Base-by-base conservation (phyloP, 2,113 vertebrate genomes). In the Centropus unirufus region DNA sequence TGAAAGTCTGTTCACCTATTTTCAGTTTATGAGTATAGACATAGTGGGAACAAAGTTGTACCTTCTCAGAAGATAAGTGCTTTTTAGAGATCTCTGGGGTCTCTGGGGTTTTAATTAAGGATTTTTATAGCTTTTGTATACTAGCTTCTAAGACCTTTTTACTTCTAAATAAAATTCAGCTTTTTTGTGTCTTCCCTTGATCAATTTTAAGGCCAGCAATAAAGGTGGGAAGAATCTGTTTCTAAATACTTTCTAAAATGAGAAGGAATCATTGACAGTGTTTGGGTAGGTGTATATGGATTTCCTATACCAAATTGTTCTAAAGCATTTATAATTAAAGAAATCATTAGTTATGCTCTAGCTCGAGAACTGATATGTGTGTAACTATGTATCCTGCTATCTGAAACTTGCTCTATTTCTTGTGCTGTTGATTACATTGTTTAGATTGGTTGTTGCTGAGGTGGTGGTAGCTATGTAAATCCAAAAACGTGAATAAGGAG, bases 81-180 rank as follows among this genome's bases (percentile, higher is more conserved):
- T 81, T 94, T 96, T 93, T 93, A 73, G 87, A 95, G 66, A 76
- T 91, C 62, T 90, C 72, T 74, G 66, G 57, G 47, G 57, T 96
- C 97, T 94, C 95, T 91, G 57, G 96, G 90, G 95, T 95, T 97
- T 97, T 96, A 97, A 96, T 97, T 96, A 97, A 81, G 83, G 88
- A 76, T 92, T 94, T 96, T 97, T 93, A 93, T 91, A 79, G 90
- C 86, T 92, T 95, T 97, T 93, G 86, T 95, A 40, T 86, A 76
- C 8, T 26, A 88, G 83, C 69, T 95, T 94, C 91, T 87, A 79
- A 95, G 83, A 82, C 92, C 80, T 94, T 93, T 94, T 94, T 88
- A 57, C 88, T 96, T 92, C 93, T 92, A 92, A 91, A 96, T 87
- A 92, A 90, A 93, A 93, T 70, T 87, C 76, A 79, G 64, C 26